These are phyloP conservation scores for Parasteatoda tepidariorum DNA, from an alignment of 1,140 invertebrate species.

Conservation along the genomic window DNA sequence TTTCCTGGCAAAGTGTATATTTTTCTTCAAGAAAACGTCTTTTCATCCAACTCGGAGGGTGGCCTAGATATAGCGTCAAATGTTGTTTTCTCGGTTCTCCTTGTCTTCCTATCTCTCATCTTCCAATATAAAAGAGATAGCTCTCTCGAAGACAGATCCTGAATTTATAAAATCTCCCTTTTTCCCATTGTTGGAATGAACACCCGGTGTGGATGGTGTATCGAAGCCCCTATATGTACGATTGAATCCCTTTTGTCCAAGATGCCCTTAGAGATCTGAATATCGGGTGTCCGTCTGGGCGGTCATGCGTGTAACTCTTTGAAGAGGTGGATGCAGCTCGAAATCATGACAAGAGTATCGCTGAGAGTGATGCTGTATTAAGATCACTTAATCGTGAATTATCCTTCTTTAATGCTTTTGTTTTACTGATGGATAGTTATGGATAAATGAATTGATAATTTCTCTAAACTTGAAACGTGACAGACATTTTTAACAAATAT, in stretches of 20 bases:
- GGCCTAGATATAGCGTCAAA: conserved; percentile 10
- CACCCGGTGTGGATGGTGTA: conserved; percentile 13
- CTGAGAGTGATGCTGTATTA: too few relatives aligned
- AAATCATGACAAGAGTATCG: too few relatives aligned
- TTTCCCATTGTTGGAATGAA: conserved; percentile 9
- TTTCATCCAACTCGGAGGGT: not conserved
- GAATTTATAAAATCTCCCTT: not conserved
- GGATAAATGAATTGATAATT: too few relatives aligned
- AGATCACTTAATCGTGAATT: too few relatives aligned
- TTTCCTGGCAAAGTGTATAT: not conserved
- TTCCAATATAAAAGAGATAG: not conserved
- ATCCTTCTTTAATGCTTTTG: too few relatives aligned
- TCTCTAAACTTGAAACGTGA: too few relatives aligned
- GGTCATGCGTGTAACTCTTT: conserved; percentile 48
- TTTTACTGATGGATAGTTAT: too few relatives aligned
- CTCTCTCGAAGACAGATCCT: conserved; percentile 6
- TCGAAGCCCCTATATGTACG: not conserved
- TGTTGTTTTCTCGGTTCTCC: conserved; percentile 10
- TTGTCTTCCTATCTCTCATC: conserved; percentile 7
- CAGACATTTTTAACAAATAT: too few relatives aligned
- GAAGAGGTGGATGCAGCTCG: too few relatives aligned
- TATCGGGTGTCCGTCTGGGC: conserved; percentile 42
- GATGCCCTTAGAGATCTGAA: not conserved
- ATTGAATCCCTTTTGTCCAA: conserved; percentile 28
- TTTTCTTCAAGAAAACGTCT: not conserved